Evolutionary conservation across 2,888 invertebrate genomes (phyloP), one percentile per base, ranked within the genome.

Genomic region (Cataglyphis altisquamis): DNA sequence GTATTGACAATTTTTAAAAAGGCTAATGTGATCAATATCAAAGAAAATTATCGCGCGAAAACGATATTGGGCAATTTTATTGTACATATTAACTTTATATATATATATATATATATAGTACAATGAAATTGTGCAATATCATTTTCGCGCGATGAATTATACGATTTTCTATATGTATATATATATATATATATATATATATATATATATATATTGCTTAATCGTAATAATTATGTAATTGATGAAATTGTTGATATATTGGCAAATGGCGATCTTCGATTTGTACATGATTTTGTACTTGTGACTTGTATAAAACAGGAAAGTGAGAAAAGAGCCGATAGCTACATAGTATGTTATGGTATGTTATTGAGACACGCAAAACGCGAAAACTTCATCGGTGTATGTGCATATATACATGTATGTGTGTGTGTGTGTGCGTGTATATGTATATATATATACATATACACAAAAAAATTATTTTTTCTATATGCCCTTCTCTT

Each of bases 11-110:
- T 77, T 67, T 77, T 68, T n/a, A 52, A 52, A 67, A 63, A 68
- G 25, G 57, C 64, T 52, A 70, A 64, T 82, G 81, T 63, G 68
- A 78, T 78, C 70, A 75, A 74, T 82, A 87, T 83, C 77, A 72
- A 85, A 83, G 84, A 75, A 55, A 78, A 60, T 41, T 60, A 80
- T 80, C 36, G 32, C 8, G 36, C 18, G 29, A 72, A 52, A 32
- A 57, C 10, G 45, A 60, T 15, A 32, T 41, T 85, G 89, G 89
- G 48, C 8, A 90, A 84, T 89, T 89, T 87, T 89, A 91, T 82
- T 91, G 91, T 91, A 90, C 72, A 91, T 41, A 41, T 83, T 84
- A 75, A 83, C 74, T 72, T 75, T 68, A 66, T 21, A 21, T 21
- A 86, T 88, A 21, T 64, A 86, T 88, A 21, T 64, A 29, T 32